A percentile compares a stretch with the other conserved stretches of the same genome.
phyloP scores from a whole-genome alignment of 1,140 invertebrate genomes.

The Caenorhabditis tropicalis region DNA sequence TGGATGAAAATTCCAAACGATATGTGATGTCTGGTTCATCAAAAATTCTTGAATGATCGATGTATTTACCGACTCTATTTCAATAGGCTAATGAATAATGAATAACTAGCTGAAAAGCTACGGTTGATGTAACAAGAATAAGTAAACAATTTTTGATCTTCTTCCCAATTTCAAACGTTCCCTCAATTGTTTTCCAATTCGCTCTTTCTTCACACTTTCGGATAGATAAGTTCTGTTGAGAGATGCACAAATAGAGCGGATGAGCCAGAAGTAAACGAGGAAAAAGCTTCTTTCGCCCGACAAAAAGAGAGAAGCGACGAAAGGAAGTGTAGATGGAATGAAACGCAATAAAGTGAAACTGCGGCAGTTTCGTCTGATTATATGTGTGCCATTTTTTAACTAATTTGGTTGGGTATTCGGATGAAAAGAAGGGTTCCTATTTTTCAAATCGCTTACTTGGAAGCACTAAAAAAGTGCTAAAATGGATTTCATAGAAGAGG shows the following conservation, averaged over 20 bases:
- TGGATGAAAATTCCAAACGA: background rate
- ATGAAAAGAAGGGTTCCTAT: too few species aligned
- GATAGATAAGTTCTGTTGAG: background rate
- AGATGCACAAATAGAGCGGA: background rate
- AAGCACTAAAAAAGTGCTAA: too few species aligned
- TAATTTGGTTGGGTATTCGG: background rate
- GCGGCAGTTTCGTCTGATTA: slow-evolving; percentile 30
- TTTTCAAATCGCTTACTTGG: too few species aligned
- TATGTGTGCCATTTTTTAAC: background rate
- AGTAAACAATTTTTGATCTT: background rate
- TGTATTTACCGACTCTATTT: background rate
- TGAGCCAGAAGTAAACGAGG: background rate
- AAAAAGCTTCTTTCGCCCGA: background rate
- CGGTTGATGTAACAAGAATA: background rate
- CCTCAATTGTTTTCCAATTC: background rate
- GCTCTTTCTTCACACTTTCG: background rate
- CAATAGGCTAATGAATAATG: background rate
- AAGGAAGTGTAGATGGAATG: background rate
- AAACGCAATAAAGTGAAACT: slow-evolving; percentile 45
- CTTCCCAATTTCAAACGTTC: background rate
- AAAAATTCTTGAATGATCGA: background rate
- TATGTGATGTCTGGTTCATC: background rate
- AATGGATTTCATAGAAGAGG: too few species aligned
- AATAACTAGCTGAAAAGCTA: background rate
- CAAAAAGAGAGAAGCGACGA: background rate